Conservation (phyloP, 2,113 vertebrate species). For the Vimba vimba region DNA sequence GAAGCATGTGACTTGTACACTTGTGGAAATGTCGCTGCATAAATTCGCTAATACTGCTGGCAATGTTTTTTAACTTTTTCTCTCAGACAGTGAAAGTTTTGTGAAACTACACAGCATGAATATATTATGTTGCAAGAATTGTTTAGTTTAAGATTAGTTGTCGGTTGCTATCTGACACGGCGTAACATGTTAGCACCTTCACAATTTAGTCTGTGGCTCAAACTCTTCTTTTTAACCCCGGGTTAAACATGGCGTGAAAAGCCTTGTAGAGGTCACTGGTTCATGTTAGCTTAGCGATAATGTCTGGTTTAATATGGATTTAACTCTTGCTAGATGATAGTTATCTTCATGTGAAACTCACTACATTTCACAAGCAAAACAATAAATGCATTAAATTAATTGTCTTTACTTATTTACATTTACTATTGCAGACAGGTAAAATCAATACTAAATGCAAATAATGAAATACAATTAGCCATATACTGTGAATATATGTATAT, state of each 20-base stretch:
- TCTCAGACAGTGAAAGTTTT: slow-evolving; percentile 9
- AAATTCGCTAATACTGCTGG: neutral
- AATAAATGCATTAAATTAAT: neutral
- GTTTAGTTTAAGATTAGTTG: neutral
- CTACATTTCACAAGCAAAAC: neutral
- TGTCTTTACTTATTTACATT: neutral
- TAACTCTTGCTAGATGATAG: neutral
- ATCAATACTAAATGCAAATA: neutral
- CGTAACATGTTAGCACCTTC: neutral
- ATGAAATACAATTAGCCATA: neutral
- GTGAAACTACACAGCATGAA: neutral
- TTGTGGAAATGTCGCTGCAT: neutral
- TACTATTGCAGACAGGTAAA: neutral
- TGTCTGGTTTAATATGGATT: neutral
- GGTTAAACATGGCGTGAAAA: neutral
- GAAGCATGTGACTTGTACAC: neutral
- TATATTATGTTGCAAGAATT: neutral
- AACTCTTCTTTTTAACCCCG: neutral
- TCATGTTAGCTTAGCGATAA: neutral
- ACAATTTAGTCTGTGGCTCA: neutral
- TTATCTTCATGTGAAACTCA: neutral
- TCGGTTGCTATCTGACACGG: neutral
- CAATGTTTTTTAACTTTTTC: neutral
- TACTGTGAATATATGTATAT: neutral
- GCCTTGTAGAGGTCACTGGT: neutral